Evolutionary conservation across 2,888 invertebrate genomes (phyloP), one percentile per base, ranked within the genome.

Genomic region (Merodon equestris): DNA sequence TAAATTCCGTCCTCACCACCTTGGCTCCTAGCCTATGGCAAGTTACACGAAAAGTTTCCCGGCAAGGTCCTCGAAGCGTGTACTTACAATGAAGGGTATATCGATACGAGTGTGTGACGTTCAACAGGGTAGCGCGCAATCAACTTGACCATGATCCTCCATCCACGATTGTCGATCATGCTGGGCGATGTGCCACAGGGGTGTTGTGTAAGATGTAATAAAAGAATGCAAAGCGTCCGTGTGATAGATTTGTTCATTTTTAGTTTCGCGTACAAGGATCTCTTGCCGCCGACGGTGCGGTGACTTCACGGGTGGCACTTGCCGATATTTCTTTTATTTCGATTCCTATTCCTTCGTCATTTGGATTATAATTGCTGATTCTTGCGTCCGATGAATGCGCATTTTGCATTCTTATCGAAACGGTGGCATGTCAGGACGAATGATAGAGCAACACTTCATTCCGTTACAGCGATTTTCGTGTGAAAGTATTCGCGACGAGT

Each of bases 381-480:
- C 27, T 27, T 27, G 27, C 2, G 27, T 7, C 27, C 45, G 57
- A 48, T 68, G 74, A 75, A 40, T 75, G 74, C 74, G 74, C 74
- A 75, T 70, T 75, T 75, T 40, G 74, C 68, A 61, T 45, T 66
- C 60, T 54, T 54, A 13, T 63, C 48, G 34, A 48, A 50, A 7
- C 27, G 27, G 27, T 27, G 27, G 27, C 27, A 58, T 68, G 48
- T 67, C 56, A 67, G 60, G 54, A 10, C 57, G 12, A 48, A 58
- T 53, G 53, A 56, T 57, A 64, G 51, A 51, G 57, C 42, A 36
- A 63, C 40, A 75, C 73, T 77, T 73, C 70, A 70, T 79, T 79
- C 79, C 79, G 58, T 74, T 79, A 79, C 79, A 79, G 36, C 74
- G 79, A 79, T 79, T 79, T 68, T 56, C 79, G 79, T 79, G 79